A percentile compares a stretch with the other conserved stretches of the same genome.
phyloP scores from a whole-genome alignment of 1,140 invertebrate species.

The Wasmannia auropunctata region DNA sequence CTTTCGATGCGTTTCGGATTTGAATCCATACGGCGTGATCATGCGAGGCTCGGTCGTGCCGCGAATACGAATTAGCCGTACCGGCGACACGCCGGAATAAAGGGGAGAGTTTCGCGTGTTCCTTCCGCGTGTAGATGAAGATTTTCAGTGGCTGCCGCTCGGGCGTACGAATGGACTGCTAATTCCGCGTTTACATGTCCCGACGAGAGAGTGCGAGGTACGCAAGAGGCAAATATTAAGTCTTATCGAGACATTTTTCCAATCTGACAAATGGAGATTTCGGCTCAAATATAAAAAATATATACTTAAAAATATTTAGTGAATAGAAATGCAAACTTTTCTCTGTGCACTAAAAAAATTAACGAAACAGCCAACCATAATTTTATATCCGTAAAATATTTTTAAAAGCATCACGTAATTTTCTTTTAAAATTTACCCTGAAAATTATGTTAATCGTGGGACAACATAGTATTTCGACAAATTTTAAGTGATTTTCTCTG shows the following conservation, averaged over 20 bases:
- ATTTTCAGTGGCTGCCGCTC: slow-evolving; percentile 20
- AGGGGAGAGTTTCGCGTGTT: slow-evolving; percentile 11
- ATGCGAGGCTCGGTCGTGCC: slow-evolving; percentile 49
- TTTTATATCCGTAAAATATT: neutral
- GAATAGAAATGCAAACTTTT: neutral
- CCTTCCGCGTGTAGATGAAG: slow-evolving; percentile 46
- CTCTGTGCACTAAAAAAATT: neutral
- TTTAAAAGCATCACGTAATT: neutral
- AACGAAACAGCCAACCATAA: neutral
- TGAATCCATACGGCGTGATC: slow-evolving; percentile 57
- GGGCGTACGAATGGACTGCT: slow-evolving; percentile 25
- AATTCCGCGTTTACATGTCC: slow-evolving; percentile 34
- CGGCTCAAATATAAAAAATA: neutral
- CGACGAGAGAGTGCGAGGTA: neutral
- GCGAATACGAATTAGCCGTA: slow-evolving; percentile 53
- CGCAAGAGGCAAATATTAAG: neutral
- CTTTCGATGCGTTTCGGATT: slow-evolving; percentile 58
- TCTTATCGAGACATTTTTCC: neutral
- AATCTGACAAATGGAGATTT: neutral
- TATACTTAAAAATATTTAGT: neutral
- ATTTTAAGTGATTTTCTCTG: too few relatives aligned
- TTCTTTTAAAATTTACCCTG: too few relatives aligned
- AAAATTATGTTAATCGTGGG: too few relatives aligned
- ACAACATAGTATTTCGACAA: too few relatives aligned
- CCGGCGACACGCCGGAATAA: neutral